phyloP scores from a whole-genome alignment of 2,113 vertebrate genomes.

The Cyanoderma ruficeps region DNA sequence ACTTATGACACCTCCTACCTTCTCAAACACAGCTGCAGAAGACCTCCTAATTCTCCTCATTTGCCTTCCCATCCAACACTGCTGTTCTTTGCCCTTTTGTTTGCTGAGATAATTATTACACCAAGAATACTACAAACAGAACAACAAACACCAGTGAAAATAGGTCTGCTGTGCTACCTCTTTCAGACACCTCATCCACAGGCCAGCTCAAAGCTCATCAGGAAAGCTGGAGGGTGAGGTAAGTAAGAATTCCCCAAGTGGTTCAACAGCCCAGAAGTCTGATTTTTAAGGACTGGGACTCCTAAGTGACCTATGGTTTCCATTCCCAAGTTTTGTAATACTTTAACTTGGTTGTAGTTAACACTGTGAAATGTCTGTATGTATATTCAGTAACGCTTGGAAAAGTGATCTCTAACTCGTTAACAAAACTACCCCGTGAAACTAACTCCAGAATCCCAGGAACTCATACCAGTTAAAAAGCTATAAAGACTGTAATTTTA shows the following conservation, averaged over 20 bases:
- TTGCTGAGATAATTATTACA: background rate
- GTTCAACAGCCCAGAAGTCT: fast-evolving
- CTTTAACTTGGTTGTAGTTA: background rate
- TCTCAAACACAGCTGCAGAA: background rate
- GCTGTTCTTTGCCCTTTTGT: background rate
- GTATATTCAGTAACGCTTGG: background rate
- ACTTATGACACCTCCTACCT: background rate
- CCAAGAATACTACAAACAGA: background rate
- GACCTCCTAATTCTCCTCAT: background rate
- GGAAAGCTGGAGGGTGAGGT: background rate
- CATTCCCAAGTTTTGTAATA: background rate
- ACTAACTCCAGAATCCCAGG: background rate
- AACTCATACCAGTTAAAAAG: background rate
- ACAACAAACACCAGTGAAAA: background rate
- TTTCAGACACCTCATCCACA: background rate
- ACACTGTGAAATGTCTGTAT: background rate
- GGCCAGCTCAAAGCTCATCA: background rate
- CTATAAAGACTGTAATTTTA: background rate
- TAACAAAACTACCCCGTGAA: fast-evolving
- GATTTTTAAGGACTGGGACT: background rate
- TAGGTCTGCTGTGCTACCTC: background rate
- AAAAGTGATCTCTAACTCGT: background rate
- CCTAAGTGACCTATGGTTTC: background rate
- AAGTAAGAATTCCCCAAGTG: background rate
- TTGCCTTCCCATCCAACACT: background rate